A percentile compares a stretch with the other conserved stretches of the same genome.
These are phyloP conservation scores for Pitangus sulphuratus DNA, from an alignment of 2,797 vertebrate species.

Conservation along the genomic window DNA sequence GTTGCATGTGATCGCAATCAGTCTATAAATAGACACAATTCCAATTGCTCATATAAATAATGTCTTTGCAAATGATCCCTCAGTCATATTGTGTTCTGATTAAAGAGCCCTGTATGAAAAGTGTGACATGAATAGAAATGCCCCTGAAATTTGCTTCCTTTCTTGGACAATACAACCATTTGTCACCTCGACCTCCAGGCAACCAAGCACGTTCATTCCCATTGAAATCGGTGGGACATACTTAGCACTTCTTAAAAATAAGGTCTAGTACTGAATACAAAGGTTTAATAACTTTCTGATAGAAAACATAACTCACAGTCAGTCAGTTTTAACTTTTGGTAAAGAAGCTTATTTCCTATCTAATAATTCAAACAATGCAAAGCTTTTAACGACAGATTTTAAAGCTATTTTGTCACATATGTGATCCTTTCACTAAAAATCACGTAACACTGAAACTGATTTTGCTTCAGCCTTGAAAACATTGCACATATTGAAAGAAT, in stretches of 20 bases:
- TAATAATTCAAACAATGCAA: background rate
- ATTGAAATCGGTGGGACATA: background rate
- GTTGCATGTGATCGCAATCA: background rate
- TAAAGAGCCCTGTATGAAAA: background rate
- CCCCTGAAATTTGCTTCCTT: background rate
- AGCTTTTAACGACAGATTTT: background rate
- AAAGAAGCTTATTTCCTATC: background rate
- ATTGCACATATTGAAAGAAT: background rate
- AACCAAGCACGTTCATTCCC: background rate
- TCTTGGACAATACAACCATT: background rate
- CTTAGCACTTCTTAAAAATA: background rate
- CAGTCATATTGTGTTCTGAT: background rate
- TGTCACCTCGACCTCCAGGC: background rate
- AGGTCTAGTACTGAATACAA: background rate
- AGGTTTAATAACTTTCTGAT: background rate
- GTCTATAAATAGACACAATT: conserved; percentile 32
- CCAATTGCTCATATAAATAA: background rate
- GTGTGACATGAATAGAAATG: conserved; percentile 1
- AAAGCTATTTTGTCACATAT: background rate
- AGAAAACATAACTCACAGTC: background rate
- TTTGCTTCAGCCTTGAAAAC: background rate
- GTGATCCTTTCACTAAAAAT: background rate
- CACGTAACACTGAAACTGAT: background rate
- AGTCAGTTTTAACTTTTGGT: background rate
- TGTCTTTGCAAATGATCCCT: conserved; percentile 15